Percentiles rank a stretch among this genome's conserved stretches.
phyloP scores from a whole-genome alignment of 2,113 vertebrate genomes.

The Scalopus aquaticus region DNA sequence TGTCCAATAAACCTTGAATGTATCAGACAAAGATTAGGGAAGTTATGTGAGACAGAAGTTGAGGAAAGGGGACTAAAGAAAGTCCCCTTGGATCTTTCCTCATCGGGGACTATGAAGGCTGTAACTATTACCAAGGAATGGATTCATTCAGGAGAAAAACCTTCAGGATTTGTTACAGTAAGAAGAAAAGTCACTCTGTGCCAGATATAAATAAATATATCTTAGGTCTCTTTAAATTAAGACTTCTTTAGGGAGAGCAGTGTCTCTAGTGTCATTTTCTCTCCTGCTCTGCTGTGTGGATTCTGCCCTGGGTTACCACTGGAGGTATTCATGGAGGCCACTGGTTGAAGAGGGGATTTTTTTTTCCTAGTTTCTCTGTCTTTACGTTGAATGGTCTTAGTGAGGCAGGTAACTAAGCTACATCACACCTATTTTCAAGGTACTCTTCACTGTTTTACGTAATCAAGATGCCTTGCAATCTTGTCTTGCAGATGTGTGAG shows the following conservation, averaged over 20 bases:
- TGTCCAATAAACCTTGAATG: neutral
- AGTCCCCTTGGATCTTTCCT: too few relatives aligned
- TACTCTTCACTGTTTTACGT: neutral
- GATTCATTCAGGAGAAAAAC: neutral
- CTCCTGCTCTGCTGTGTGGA: neutral
- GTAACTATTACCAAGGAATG: neutral
- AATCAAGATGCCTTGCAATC: neutral
- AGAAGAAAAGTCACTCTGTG: neutral
- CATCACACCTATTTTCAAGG: neutral
- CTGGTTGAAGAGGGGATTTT: neutral
- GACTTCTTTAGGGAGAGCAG: neutral
- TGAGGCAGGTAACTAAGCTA: neutral
- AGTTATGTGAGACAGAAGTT: neutral
- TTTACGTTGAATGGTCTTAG: neutral
- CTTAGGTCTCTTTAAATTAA: neutral
- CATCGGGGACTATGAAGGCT: neutral
- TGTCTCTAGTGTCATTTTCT: neutral
- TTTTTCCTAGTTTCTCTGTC: neutral
- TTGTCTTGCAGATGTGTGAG: slow-evolving; percentile 89
- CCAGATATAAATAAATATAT: neutral
- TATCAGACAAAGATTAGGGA: neutral
- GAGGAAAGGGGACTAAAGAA: too few relatives aligned
- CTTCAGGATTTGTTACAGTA: neutral
- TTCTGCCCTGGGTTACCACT: neutral
- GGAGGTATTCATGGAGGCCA: neutral